Evolutionary conservation across 2,888 invertebrate species (phyloP), one percentile per base, ranked within the genome.

Genomic region (Deilephila elpenor): DNA sequence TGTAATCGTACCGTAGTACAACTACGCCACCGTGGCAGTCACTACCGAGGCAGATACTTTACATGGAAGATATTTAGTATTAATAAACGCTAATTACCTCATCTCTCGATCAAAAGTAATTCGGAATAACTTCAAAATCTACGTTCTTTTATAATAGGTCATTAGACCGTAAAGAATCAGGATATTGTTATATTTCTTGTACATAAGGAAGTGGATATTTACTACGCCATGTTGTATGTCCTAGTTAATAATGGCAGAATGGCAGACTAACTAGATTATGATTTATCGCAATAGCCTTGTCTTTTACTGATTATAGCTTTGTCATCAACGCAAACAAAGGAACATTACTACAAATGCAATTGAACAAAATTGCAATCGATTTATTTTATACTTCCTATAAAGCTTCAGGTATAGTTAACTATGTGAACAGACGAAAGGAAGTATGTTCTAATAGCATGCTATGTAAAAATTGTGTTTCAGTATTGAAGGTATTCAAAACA

Each of bases 261-360:
- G 25, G 14, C 64, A 59, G 17, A 67, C 62, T 75, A 62, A 75
- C 70, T 75, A 74, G 77, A 77, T 73, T 70, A 67, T 59, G 19
- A 76, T 75, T 74, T 59, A 71, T 80, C 75, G 70, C 78, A 60
- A 77, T 70, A 81, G 71, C 79, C 77, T 81, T 76, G 77, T 76
- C 56, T 32, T 25, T 17, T 29, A 20, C 44, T 59, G 34, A 72
- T 59, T 51, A 75, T 75, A 74, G 71, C 64, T 73, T 72, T 73
- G 73, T 62, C 70, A 72, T 74, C 67, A 44, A 25, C 67, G 17
- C 25, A 25, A 51, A 67, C 67, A 67, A 67, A 51, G 67, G 67
- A 67, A 67, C 67, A 67, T 67, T 67, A 51, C 44, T 51, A 17
- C 20, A 8, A 51, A 25, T 51, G 67, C 17, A 25, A 51, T 44